A percentile compares a stretch with the other conserved stretches of the same genome.
phyloP scores from a whole-genome alignment of 2,113 vertebrate genomes.

The Aldabrachelys gigantea region DNA sequence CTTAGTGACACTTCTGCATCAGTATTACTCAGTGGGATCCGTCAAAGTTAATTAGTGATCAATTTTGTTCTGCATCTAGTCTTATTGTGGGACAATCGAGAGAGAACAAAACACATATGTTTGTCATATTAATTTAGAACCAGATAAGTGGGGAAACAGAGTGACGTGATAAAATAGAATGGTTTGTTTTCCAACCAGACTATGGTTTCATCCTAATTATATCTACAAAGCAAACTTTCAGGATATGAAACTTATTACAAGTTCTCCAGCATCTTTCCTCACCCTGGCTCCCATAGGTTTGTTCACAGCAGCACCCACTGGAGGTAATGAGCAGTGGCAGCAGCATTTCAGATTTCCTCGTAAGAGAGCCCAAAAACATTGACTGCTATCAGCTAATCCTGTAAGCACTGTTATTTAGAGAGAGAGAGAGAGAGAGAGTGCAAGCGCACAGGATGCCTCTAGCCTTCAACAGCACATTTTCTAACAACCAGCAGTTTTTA shows the following conservation, averaged over 20 bases:
- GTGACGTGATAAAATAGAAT: background rate
- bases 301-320: conserved; percentile 63
- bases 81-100: background rate
- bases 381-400: background rate
- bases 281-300: conserved; percentile 52
- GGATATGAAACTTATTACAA: background rate
- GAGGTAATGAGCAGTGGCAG: conserved; percentile 64
- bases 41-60: background rate
- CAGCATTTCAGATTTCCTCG: conserved; percentile 30
- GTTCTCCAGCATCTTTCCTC: background rate
- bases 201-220: background rate
- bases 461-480: conserved; percentile 38
- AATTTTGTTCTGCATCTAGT: background rate
- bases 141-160: background rate
- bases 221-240: background rate
- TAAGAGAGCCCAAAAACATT: background rate
- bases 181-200: background rate
- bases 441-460: conserved; percentile 1
- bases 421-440: too few species aligned
- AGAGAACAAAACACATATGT: background rate
- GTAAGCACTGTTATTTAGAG: background rate
- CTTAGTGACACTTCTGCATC: background rate
- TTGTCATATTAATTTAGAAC: background rate
- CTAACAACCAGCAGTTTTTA: background rate
- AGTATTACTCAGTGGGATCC: background rate